Conservation (phyloP, 2,888 invertebrate species). For the Drosophila paramelanica region DNA sequence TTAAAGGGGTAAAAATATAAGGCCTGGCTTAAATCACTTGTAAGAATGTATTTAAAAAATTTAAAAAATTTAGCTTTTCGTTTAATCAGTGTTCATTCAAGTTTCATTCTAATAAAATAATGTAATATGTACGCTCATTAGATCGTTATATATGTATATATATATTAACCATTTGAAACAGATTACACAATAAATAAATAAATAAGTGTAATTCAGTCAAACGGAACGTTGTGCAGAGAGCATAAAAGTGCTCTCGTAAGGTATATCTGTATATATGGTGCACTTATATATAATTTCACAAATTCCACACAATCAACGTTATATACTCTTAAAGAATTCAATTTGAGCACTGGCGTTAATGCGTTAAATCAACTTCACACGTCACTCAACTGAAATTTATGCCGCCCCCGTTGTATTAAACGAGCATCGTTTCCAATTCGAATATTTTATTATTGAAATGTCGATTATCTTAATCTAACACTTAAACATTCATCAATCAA, state of each 20-base stretch:
- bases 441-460: conserved; percentile 73
- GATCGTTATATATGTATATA: no score
- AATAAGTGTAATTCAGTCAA: background rate
- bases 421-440: conserved; percentile 32
- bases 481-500: conserved; percentile 77
- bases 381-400: conserved; percentile 52
- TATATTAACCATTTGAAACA: background rate
- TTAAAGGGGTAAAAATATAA: background rate
- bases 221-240: background rate
- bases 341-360: conserved; percentile 8
- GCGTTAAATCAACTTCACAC: conserved; percentile 41
- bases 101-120: no score
- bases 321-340: conserved; percentile 7
- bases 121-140: no score
- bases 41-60: background rate
- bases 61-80: no score
- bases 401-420: conserved; percentile 16
- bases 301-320: background rate
- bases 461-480: conserved; percentile 78
- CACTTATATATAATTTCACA: background rate
- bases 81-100: no score
- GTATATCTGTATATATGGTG: background rate
- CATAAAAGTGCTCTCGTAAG: background rate
- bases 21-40: no score
- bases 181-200: background rate